Conservation (phyloP, 1,140 invertebrate genomes). For the Drosophila funebris region DNA sequence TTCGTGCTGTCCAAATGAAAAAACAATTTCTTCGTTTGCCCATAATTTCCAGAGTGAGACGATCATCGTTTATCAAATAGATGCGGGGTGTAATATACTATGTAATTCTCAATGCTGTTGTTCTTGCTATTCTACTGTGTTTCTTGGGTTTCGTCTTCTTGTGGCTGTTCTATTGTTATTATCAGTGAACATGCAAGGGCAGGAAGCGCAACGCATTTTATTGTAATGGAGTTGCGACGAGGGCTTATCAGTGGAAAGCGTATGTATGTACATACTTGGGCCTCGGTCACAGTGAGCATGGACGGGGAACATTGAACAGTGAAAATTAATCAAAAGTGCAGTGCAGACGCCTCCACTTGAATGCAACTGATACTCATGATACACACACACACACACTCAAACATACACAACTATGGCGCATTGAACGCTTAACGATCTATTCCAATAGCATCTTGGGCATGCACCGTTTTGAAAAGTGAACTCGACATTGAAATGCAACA, state of each 20-base stretch:
- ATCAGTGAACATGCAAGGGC: slow-evolving; percentile 72
- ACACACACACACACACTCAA: slow-evolving; percentile 4
- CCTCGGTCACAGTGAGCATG: neutral
- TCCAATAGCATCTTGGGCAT: slow-evolving; percentile 64
- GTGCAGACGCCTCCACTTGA: slow-evolving; percentile 72
- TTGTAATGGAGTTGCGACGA: slow-evolving; percentile 19
- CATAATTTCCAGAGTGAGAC: slow-evolving; percentile 11
- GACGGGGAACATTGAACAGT: slow-evolving; percentile 17
- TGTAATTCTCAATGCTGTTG: neutral
- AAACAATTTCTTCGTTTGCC: slow-evolving; percentile 15
- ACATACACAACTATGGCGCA: slow-evolving; percentile 41
- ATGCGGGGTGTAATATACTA: slow-evolving; percentile 5
- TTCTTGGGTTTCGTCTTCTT: slow-evolving; percentile 25
- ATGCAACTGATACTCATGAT: slow-evolving; percentile 11
- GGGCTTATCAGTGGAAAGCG: slow-evolving; percentile 36
- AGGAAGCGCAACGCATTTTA: slow-evolving; percentile 61
- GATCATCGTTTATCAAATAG: slow-evolving; percentile 25
- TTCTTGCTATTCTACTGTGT: neutral
- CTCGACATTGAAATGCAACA: slow-evolving; percentile 73
- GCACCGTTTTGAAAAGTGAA: slow-evolving; percentile 74
- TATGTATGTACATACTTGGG: neutral
- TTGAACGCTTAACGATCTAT: slow-evolving; percentile 79
- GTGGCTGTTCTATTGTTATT: slow-evolving; percentile 45
- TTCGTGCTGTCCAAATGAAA: slow-evolving; percentile 22
- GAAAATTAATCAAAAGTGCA: slow-evolving; percentile 77